Conservation (phyloP, 23 tunicate species). For the Halocynthia roretzi region DNA sequence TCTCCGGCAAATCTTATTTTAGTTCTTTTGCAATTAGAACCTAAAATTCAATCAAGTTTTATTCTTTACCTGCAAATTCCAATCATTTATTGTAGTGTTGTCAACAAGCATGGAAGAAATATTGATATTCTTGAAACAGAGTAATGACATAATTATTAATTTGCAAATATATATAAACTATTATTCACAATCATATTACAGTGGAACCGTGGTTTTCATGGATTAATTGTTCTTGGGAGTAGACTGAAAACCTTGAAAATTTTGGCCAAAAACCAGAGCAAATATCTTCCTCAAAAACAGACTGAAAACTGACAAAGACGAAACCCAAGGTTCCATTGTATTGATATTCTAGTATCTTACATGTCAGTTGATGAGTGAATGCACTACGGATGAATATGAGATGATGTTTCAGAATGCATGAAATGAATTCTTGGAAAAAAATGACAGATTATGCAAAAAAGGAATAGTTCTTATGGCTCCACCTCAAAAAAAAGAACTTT, state of each 20-base stretch:
- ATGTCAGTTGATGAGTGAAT: too few species aligned
- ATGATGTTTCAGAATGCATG: background rate
- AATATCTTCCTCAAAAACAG: background rate
- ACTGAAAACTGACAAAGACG: background rate
- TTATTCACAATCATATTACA: background rate
- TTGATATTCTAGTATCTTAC: too few species aligned
- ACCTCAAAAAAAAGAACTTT: constrained; percentile 83
- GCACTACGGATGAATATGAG: background rate
- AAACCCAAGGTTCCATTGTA: background rate
- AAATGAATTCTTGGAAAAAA: background rate
- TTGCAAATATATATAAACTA: background rate
- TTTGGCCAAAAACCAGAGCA: too few species aligned
- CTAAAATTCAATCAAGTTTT: too few species aligned
- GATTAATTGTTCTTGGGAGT: too few species aligned
- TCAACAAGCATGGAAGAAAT: constrained; percentile 83
- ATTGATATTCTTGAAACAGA: constrained; percentile 47
- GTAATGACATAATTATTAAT: too few species aligned
- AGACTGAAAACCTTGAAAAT: background rate
- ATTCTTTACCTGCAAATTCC: constrained; percentile 70
- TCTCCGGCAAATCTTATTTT: background rate
- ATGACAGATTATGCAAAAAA: background rate
- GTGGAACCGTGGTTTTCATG: background rate
- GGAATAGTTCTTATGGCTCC: background rate
- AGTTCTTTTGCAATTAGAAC: background rate
- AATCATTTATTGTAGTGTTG: constrained; percentile 74